Base-by-base conservation (phyloP, 2,888 invertebrate genomes). In the Argyresthia albistria region DNA sequence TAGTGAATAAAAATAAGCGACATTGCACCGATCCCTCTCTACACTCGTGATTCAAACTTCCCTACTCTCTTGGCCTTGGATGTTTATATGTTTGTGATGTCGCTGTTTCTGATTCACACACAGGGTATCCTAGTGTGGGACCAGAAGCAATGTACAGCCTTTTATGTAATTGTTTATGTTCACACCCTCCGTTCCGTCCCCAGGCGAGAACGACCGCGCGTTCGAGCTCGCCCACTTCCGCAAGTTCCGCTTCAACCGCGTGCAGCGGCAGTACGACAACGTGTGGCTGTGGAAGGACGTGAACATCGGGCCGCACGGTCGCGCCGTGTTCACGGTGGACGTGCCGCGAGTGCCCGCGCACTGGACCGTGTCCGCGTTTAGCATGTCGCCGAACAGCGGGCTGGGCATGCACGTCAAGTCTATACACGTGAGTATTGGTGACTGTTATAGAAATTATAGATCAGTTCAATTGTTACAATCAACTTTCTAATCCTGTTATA, bases 221-320 rank as follows among this genome's bases (percentile, higher is more conserved):
- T 93, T 93, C 8, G 93, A 94, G 57, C 73, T 96, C 58, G 67
- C 89, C 0, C 84, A 91, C 63, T 97, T 95, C 88, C 89, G 96
- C 58, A 94, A 95, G 73, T 91, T 92, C 80, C 90, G 97, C 2
- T 96, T 96, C 75, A 97, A 95, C 79, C 91, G 96, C 55, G 91
- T 97, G 55, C 93, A 95, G 69, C 90, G 97, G 0, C 95, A 97
- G 70, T 98, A 97, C 78, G 96, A 97, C 66, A 97, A 97, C 77
- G 94, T 95, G 54, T 98, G 98, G 98, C 81, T 97, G 52, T 98
- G 98, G 98, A 92, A 93, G 57, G 97, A 97, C 80, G 92, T 96
- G 51, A 97, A 97, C 76, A 96, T 97, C 67, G 97, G 95, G 0
- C 96, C 97, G 15, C 96, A 96, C 76, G 97, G 97, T 0, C 91